Base-by-base conservation (phyloP, 2,888 invertebrate species). In the Cordilura impudica region DNA sequence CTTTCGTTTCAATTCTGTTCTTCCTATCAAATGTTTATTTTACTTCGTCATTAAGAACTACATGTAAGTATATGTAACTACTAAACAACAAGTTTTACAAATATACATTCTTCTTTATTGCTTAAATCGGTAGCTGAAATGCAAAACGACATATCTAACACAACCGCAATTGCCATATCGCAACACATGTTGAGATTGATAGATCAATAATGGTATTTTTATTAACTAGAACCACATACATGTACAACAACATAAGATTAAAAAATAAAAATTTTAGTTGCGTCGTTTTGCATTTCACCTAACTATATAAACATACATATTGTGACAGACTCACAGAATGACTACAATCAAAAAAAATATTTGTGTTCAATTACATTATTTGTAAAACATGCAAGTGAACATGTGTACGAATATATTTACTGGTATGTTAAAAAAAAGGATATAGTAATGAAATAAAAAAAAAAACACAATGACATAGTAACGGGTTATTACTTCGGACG, bases 311-410 rank as follows among this genome's bases (percentile, higher is more conserved):
- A 60, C 10, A 61, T 56, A 14, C 58, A 54, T 63, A 39, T 56
- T 60, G 26, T 53, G 26, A 43, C 49, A 66, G 16, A 54, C 31
- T 16, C 10, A 18, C 39, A 31, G 45, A 23, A 39, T 29, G 47
- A 19, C 29, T 51, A 47, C 63, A 19, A 61, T 51, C 67, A 60
- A 12, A 29, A 75, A 53, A 35, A 74, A 75, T 75, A 61, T 73
- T 63, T 66, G 60, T 63, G 74, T 81, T 70, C 83, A 85, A 87
- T 85, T 84, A 86, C 84, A 88, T 85, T 86, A 85, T 85, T 87
- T 87, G 87, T 83, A 82, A 81, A 82, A 84, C 86, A 85, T 84
- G 83, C 82, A 85, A 74, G 81, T 84, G 82, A 83, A 84, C 85
- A 66, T 1, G 6, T 18, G 12, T 4, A 6, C 45, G 5, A n/a